phyloP scores from a whole-genome alignment of 2,888 invertebrate genomes.

The Dynastes grantii region DNA sequence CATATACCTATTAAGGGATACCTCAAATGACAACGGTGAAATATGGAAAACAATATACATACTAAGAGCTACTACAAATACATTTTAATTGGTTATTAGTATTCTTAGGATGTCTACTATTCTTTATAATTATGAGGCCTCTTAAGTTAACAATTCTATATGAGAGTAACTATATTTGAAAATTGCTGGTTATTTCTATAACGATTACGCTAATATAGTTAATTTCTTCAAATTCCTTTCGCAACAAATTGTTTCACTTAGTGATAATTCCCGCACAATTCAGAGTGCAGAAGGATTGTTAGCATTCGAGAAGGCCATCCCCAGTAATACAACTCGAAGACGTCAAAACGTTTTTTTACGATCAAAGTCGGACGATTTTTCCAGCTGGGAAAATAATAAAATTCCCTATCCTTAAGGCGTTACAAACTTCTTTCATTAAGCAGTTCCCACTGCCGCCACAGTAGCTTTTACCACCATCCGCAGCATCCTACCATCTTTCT shows the following conservation, averaged over 20 bases:
- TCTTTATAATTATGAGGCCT: too few species aligned
- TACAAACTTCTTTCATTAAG: conserved; percentile 48
- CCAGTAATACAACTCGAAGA: conserved; percentile 5
- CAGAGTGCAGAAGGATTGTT: background rate
- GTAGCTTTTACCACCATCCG: background rate
- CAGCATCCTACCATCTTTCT: background rate
- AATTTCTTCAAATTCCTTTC: background rate
- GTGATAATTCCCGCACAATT: background rate
- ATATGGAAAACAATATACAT: too few species aligned
- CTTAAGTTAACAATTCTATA: too few species aligned
- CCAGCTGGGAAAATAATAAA: conserved; percentile 46
- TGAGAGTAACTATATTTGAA: too few species aligned
- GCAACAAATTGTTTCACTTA: background rate
- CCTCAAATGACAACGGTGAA: too few species aligned
- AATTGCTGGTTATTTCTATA: too few species aligned
- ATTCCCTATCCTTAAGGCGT: conserved; percentile 36
- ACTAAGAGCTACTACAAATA: too few species aligned
- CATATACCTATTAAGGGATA: too few species aligned
- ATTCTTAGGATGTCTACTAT: too few species aligned
- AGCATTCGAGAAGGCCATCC: conserved; percentile 8
- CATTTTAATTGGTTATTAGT: too few species aligned
- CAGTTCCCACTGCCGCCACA: conserved; percentile 30
- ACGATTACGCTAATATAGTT: too few species aligned
- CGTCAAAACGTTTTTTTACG: conserved; percentile 44
- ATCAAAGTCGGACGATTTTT: conserved; percentile 18